These are phyloP conservation scores for Lates calcarifer DNA, from an alignment of 2,113 vertebrate species.

Conservation along the genomic window DNA sequence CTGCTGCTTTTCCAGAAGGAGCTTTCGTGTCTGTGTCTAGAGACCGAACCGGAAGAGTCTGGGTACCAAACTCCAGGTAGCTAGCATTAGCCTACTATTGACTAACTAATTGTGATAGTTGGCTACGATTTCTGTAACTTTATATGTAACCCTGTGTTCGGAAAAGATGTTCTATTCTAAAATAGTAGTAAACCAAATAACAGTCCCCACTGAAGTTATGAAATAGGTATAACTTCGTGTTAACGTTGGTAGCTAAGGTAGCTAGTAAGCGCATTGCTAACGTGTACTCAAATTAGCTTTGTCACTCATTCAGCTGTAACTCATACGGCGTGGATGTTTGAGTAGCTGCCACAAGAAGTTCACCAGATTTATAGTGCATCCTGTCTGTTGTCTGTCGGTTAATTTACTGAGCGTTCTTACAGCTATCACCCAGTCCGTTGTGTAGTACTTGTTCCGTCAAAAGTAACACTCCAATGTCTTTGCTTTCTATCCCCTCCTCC, in stretches of 20 bases:
- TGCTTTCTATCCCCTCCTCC: conserved; percentile 38
- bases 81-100: conserved; percentile 65
- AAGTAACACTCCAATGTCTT: background rate
- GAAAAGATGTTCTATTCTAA: fast-evolving
- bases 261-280: conserved; percentile 39
- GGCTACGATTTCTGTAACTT: background rate
- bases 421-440: background rate
- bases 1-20: conserved; percentile 86
- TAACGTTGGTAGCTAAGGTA: background rate
- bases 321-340: background rate
- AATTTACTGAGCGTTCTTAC: background rate
- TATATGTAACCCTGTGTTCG: background rate
- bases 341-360: background rate
- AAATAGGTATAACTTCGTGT: background rate
- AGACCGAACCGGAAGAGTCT: conserved; percentile 93
- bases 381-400: background rate
- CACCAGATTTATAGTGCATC: background rate
- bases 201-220: background rate
- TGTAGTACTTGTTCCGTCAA: background rate
- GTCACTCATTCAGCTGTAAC: conserved; percentile 74
- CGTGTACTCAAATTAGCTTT: conserved; percentile 73
- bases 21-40: conserved; percentile 95
- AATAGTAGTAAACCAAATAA: fast-evolving
- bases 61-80: conserved; percentile 92
- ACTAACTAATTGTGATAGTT: conserved; percentile 7